These are phyloP conservation scores for Eutolmus rufibarbis DNA, from an alignment of 2,888 invertebrate genomes.

Conservation along the genomic window DNA sequence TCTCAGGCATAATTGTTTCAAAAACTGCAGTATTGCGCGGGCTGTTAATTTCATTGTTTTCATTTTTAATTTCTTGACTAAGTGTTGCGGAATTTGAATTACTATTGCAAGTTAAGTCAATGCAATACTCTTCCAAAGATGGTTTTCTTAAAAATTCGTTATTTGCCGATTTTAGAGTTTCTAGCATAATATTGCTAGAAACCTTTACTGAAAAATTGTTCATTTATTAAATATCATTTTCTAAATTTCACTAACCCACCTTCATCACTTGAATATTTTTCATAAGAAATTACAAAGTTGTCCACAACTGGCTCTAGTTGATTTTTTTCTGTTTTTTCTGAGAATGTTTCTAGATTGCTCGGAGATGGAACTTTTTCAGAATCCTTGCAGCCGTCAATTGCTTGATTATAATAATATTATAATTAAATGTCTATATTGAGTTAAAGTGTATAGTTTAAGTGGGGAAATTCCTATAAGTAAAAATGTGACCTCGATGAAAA, in stretches of 20 bases:
- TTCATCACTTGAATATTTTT: constrained; percentile 59
- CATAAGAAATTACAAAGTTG: constrained; percentile 49
- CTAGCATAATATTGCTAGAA: constrained; percentile 30
- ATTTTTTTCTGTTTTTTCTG: background rate
- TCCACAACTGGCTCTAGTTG: background rate
- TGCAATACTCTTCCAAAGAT: background rate
- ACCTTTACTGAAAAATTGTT: constrained; percentile 56
- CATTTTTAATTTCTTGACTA: background rate
- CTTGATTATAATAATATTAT: background rate
- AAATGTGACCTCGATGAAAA: too few species aligned
- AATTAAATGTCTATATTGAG: background rate
- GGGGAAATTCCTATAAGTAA: background rate
- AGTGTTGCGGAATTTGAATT: background rate
- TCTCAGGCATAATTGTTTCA: background rate
- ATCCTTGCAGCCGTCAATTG: background rate
- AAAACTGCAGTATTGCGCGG: background rate
- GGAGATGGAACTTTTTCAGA: background rate
- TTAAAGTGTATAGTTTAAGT: background rate
- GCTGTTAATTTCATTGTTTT: background rate
- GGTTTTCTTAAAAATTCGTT: background rate
- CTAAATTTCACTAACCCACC: constrained; percentile 49
- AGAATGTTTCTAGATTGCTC: background rate
- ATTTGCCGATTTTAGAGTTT: background rate
- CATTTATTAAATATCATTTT: background rate
- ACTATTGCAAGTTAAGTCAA: constrained; percentile 21